Evolutionary conservation across 2,888 invertebrate species (phyloP).

Genomic region (Bellardia pandia): DNA sequence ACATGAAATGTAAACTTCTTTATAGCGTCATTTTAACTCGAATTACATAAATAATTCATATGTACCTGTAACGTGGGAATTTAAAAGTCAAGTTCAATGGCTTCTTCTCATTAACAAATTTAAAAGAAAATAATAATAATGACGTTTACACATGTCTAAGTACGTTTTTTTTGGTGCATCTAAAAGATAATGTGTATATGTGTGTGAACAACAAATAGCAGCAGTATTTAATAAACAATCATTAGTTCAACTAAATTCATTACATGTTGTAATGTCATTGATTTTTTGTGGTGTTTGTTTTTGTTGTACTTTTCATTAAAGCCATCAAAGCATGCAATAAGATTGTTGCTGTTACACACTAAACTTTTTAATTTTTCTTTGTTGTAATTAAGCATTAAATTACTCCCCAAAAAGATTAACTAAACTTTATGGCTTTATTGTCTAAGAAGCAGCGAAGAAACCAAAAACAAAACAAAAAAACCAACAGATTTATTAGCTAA

Average conservation of each 20-base stretch:
- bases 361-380: slow-evolving; percentile 7
- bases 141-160: background rate
- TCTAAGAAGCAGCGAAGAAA: slow-evolving; percentile 6
- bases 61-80: slow-evolving; percentile 40
- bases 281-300: slow-evolving; percentile 31
- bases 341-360: background rate
- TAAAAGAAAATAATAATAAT: background rate
- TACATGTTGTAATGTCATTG: slow-evolving; percentile 58
- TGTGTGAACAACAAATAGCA: background rate
- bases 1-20: slow-evolving; percentile 24
- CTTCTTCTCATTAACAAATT: slow-evolving; percentile 23
- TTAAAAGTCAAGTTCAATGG: slow-evolving; percentile 52
- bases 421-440: slow-evolving; percentile 8
- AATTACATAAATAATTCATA: slow-evolving; percentile 43
- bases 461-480: background rate
- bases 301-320: slow-evolving; percentile 10
- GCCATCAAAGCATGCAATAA: slow-evolving; percentile 43
- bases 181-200: background rate
- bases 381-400: slow-evolving; percentile 29
- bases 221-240: slow-evolving; percentile 30
- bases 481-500: slow-evolving; percentile 10
- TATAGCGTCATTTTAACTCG: background rate
- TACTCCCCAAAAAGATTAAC: slow-evolving; percentile 35
- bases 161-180: background rate
- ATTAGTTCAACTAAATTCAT: slow-evolving; percentile 41